Conservation (phyloP, 2,888 invertebrate genomes). For the Itoplectis maculator region DNA sequence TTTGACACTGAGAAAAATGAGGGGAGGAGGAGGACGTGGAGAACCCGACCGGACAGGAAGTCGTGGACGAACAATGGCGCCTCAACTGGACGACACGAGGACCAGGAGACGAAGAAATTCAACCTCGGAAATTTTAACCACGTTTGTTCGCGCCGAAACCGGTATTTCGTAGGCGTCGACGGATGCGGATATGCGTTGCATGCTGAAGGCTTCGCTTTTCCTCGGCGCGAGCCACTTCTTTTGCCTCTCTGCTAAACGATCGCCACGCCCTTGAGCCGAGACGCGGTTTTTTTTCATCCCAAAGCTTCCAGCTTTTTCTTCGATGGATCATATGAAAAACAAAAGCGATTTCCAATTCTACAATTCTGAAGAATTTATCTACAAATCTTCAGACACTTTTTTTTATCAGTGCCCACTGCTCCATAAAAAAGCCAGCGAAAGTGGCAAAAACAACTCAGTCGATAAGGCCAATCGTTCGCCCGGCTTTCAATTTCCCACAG, state of each 20-base stretch:
- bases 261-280: conserved; percentile 36
- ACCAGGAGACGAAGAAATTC: conserved; percentile 38
- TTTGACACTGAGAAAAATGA: not conserved
- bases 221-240: conserved; percentile 16
- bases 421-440: too few species aligned
- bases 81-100: conserved; percentile 38
- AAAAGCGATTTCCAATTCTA: too few species aligned
- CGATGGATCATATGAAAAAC: too few species aligned
- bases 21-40: conserved; percentile 31
- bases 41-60: conserved; percentile 74
- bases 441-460: not conserved
- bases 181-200: conserved; percentile 62
- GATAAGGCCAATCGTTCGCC: not conserved
- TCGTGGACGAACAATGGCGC: conserved; percentile 66
- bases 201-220: conserved; percentile 28
- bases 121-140: conserved; percentile 12
- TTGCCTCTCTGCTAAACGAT: conserved; percentile 27
- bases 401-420: too few species aligned
- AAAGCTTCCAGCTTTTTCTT: not conserved
- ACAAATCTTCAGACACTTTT: too few species aligned
- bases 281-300: not conserved
- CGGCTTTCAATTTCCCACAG: not conserved
- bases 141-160: conserved; percentile 67
- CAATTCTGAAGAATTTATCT: too few species aligned
- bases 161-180: conserved; percentile 78